phyloP scores from a whole-genome alignment of 2,113 vertebrate genomes.

The Phalacrocorax pelagicus region DNA sequence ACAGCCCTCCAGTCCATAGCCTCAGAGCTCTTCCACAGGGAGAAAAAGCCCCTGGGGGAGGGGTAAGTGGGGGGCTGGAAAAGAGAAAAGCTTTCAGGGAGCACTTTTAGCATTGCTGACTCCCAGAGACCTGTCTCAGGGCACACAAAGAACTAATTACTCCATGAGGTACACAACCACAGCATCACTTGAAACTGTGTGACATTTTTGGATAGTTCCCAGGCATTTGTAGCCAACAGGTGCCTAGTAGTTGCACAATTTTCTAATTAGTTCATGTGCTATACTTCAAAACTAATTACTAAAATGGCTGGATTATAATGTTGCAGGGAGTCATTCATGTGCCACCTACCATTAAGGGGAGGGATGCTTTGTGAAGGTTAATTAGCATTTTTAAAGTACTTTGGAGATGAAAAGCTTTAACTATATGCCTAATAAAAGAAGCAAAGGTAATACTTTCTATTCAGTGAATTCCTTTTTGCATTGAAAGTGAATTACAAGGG shows the following conservation, averaged over 20 bases:
- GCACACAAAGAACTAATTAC: slow-evolving; percentile 31
- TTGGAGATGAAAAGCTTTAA: slow-evolving; percentile 62
- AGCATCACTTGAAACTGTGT: slow-evolving; percentile 15
- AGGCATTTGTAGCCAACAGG: slow-evolving; percentile 45
- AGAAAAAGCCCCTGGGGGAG: background rate
- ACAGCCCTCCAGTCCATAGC: background rate
- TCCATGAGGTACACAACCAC: background rate
- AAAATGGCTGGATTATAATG: slow-evolving; percentile 62
- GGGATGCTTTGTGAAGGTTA: slow-evolving; percentile 62
- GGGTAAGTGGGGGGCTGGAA: background rate
- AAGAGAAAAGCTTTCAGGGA: background rate
- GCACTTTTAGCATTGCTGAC: background rate
- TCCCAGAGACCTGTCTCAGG: background rate
- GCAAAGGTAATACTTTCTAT: slow-evolving; percentile 37
- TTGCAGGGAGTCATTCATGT: slow-evolving; percentile 54
- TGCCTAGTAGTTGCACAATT: slow-evolving; percentile 43
- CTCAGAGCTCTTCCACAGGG: background rate
- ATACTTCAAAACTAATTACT: slow-evolving; percentile 67
- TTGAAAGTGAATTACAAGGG: slow-evolving; percentile 23
- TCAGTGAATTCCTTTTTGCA: slow-evolving; percentile 3
- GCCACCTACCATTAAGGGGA: slow-evolving; percentile 55
- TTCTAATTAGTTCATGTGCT: slow-evolving; percentile 67
- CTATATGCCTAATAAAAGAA: slow-evolving; percentile 59
- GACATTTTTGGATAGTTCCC: slow-evolving; percentile 38
- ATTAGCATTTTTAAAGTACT: slow-evolving; percentile 67